These are phyloP conservation scores for Drosophila lacicola DNA, from an alignment of 2,888 invertebrate species.

Conservation along the genomic window DNA sequence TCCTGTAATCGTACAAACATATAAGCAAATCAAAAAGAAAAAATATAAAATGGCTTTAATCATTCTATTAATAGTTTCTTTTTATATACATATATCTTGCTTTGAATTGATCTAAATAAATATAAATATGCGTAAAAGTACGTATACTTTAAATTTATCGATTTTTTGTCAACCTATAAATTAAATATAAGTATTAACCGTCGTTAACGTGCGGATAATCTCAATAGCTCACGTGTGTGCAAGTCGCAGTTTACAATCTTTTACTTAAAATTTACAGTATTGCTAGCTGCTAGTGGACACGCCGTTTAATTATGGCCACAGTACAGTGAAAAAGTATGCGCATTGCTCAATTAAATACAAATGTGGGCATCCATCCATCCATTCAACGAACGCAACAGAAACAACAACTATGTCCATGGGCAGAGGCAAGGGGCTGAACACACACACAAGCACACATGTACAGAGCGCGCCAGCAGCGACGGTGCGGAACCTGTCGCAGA, in stretches of 20 bases:
- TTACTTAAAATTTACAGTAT: constrained; percentile 22
- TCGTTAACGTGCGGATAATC: not conserved
- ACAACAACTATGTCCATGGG: constrained; percentile 21
- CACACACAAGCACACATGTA: not conserved
- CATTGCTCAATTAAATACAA: constrained; percentile 76
- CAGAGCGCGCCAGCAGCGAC: constrained; percentile 43
- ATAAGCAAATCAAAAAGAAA: not conserved
- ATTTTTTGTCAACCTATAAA: constrained; percentile 1
- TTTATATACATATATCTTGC: constrained; percentile 1
- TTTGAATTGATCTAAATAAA: not conserved
- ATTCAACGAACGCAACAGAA: constrained; percentile 50
- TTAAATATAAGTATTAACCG: not conserved
- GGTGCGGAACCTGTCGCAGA: constrained; percentile 73
- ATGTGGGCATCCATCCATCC: constrained; percentile 74
- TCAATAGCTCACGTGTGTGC: not conserved
- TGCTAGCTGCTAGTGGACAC: constrained; percentile 32
- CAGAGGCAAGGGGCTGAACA: constrained; percentile 20
- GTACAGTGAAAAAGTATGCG: constrained; percentile 61
- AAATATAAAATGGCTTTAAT: not conserved
- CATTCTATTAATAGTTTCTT: constrained; percentile 6
- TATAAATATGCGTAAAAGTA: too few species aligned
- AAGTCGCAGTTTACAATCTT: constrained; percentile 17
- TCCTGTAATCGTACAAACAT: not conserved
- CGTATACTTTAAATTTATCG: not conserved
- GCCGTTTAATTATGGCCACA: constrained; percentile 59